A percentile compares a stretch with the other conserved stretches of the same genome.
Evolutionary conservation across 2,888 invertebrate genomes (phyloP).

Genomic region (Drosophila monieri): DNA sequence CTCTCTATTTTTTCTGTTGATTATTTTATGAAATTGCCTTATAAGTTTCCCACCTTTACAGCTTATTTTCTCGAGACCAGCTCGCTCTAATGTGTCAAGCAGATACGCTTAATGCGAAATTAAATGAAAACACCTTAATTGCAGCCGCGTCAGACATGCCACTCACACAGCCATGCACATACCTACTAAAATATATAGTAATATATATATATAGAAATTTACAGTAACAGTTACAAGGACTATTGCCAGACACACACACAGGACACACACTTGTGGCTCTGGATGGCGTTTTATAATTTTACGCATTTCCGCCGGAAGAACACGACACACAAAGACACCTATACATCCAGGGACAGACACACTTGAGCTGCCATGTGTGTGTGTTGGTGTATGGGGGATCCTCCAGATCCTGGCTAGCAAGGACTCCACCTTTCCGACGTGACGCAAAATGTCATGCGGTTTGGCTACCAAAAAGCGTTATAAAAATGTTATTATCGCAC

Average conservation of each 20-base stretch:
- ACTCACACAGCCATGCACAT: not conserved
- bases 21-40: not conserved
- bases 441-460: constrained; percentile 44
- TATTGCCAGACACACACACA: constrained; percentile 16
- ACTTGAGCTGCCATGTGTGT: constrained; percentile 4
- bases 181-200: not conserved
- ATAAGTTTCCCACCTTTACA: not conserved
- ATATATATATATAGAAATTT: not conserved
- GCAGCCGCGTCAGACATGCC: constrained; percentile 36
- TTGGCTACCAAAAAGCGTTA: constrained; percentile 70
- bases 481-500: constrained; percentile 74
- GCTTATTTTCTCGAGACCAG: constrained; percentile 30
- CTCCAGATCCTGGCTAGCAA: not conserved
- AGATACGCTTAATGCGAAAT: constrained; percentile 48
- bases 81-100: constrained; percentile 44
- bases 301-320: constrained; percentile 30
- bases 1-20: too few species aligned
- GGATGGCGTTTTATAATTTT: constrained; percentile 36
- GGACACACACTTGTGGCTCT: not conserved
- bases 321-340: not conserved
- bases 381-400: constrained; percentile 1
- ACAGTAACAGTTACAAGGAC: constrained; percentile 1
- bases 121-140: constrained; percentile 53
- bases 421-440: constrained; percentile 17
- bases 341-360: not conserved